Conservation (phyloP, 2,888 invertebrate genomes). For the Phengaris arion region DNA sequence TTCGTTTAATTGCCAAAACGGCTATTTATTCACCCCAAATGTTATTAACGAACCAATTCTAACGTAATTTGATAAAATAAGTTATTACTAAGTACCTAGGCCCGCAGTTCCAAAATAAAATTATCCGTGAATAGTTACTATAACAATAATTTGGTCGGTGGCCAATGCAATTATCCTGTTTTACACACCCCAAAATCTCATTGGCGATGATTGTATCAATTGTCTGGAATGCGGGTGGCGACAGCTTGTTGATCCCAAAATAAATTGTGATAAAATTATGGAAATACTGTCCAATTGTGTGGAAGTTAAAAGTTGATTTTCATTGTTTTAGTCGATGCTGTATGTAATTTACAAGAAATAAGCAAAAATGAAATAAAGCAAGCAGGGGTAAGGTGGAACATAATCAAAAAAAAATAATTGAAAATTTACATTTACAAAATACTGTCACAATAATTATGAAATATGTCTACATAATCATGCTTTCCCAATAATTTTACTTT, state of each 20-base stretch:
- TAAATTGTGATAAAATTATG: constrained; percentile 69
- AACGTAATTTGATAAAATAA: constrained; percentile 8
- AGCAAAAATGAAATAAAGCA: too few species aligned
- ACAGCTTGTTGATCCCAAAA: constrained; percentile 72
- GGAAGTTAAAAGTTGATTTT: constrained; percentile 19
- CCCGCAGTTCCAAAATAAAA: constrained; percentile 66
- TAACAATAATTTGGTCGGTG: constrained; percentile 71
- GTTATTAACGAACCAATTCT: constrained; percentile 25
- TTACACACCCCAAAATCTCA: constrained; percentile 74
- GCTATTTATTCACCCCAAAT: constrained; percentile 6
- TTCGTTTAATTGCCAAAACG: not conserved
- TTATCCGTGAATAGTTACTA: constrained; percentile 73
- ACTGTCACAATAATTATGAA: too few species aligned
- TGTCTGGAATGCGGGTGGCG: constrained; percentile 74
- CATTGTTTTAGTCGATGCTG: not conserved
- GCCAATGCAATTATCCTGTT: constrained; percentile 75
- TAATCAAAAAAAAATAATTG: too few species aligned
- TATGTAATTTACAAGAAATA: not conserved
- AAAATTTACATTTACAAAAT: too few species aligned
- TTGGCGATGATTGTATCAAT: constrained; percentile 78
- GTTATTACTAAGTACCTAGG: constrained; percentile 45
- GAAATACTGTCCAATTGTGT: constrained; percentile 45
- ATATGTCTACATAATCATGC: too few species aligned
- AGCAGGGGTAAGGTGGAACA: too few species aligned
- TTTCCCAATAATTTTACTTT: too few species aligned